These are phyloP conservation scores for Acrocephalus scirpaceus DNA, from an alignment of 2,797 vertebrate species.

Conservation along the genomic window DNA sequence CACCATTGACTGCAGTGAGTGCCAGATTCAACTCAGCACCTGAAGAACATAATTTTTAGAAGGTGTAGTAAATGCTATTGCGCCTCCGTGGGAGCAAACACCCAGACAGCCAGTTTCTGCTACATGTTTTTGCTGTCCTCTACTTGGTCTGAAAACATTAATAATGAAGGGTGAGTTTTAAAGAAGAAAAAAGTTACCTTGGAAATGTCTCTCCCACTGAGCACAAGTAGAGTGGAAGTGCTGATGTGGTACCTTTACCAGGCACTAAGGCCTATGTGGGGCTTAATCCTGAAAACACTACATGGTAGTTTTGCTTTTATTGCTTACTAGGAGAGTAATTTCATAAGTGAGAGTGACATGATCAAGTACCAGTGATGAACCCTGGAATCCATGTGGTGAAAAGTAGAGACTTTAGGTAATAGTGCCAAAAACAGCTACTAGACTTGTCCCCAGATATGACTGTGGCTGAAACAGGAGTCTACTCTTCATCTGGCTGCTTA, in stretches of 20 bases:
- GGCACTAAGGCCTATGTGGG: not conserved
- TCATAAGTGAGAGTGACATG: accelerated
- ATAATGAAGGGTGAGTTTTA: not conserved
- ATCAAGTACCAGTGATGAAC: not conserved
- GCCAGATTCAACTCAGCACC: not conserved
- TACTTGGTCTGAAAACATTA: not conserved
- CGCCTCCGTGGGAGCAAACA: not conserved
- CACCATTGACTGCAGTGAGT: not conserved
- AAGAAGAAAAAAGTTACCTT: not conserved
- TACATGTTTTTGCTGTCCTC: not conserved
- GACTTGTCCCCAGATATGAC: not conserved
- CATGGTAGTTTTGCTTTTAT: not conserved
- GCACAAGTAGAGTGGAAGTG: not conserved
- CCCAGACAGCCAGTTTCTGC: not conserved
- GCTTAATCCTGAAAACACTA: not conserved
- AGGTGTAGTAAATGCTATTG: not conserved
- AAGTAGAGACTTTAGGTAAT: not conserved
- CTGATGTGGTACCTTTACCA: not conserved
- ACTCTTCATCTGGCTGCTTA: not conserved
- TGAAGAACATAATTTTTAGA: not conserved
- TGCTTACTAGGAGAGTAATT: not conserved
- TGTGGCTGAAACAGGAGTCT: not conserved
- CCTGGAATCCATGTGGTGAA: not conserved
- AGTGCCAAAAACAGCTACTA: not conserved
- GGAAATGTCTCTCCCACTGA: not conserved